phyloP scores from a whole-genome alignment of 2,888 invertebrate species.

The Dugesia japonica region DNA sequence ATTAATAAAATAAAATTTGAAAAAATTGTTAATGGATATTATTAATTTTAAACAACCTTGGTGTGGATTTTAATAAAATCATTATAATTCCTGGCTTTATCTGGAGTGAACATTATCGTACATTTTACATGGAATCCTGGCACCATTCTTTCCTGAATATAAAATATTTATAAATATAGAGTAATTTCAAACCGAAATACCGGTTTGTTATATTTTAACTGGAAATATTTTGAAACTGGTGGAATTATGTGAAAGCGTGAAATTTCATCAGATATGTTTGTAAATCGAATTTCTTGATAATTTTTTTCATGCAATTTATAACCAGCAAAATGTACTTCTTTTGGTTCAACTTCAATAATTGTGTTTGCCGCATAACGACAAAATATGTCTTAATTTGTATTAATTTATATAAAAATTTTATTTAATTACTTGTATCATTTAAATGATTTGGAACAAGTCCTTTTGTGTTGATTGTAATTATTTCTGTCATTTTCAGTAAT shows the following conservation, averaged over 20 bases:
- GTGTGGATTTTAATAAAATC: slow-evolving; percentile 1
- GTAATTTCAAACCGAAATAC: background rate
- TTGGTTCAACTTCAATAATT: background rate
- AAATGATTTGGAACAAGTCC: background rate
- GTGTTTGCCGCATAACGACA: background rate
- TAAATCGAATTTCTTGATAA: background rate
- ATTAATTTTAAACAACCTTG: background rate
- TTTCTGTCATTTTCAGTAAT: background rate
- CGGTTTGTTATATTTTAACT: background rate
- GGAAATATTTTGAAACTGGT: background rate
- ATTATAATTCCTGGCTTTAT: background rate
- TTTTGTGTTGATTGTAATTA: background rate
- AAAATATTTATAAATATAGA: no score
- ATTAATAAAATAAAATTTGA: background rate
- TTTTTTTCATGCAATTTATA: slow-evolving; percentile 4
- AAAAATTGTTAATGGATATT: background rate
- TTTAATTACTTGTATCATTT: background rate
- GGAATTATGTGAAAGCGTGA: slow-evolving; percentile 2
- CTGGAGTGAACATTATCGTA: background rate
- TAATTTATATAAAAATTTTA: background rate
- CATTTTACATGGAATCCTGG: background rate
- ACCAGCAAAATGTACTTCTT: slow-evolving; percentile 6
- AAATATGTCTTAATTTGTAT: background rate
- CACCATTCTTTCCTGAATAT: background rate
- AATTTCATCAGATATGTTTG: background rate